A percentile compares a stretch with the other conserved stretches of the same genome.
These are phyloP conservation scores for Nansenia antarctica DNA, from an alignment of 2,113 vertebrate genomes.

Conservation along the genomic window DNA sequence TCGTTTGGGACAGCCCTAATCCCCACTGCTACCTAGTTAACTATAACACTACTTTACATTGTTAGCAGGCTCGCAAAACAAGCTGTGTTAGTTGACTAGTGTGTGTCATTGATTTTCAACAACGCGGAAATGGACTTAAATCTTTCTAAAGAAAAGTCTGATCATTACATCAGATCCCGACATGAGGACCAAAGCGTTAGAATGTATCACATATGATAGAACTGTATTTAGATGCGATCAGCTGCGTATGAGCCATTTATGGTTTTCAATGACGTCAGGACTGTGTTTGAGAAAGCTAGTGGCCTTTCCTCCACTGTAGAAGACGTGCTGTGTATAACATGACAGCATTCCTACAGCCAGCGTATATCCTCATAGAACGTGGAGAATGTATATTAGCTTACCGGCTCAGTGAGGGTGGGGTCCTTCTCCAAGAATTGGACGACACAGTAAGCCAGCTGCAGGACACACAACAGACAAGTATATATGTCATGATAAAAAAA, in stretches of 20 bases:
- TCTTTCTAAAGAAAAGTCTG: too few species aligned
- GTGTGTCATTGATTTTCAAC: too few species aligned
- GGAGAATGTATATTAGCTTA: slow-evolving; percentile 54
- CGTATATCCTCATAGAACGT: not conserved
- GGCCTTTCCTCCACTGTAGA: not conserved
- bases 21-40: too few species aligned
- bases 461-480: slow-evolving; percentile 43
- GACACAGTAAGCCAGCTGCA: slow-evolving; percentile 96
- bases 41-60: too few species aligned
- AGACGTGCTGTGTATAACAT: not conserved
- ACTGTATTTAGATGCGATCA: not conserved
- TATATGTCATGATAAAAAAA: not conserved
- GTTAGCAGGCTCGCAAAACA: too few species aligned
- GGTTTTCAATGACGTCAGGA: too few species aligned
- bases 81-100: too few species aligned
- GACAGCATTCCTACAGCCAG: not conserved
- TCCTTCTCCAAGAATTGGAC: slow-evolving; percentile 99
- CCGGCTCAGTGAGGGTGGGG: slow-evolving; percentile 92
- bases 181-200: too few species aligned
- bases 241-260: not conserved
- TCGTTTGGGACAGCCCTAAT: too few species aligned
- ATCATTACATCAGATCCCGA: too few species aligned
- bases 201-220: too few species aligned
- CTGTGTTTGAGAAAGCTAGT: not conserved
- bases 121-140: too few species aligned